Evolutionary conservation across 30 jellyfish, hydroid and myxozoan species (phyloP).

Genomic region (Pseudorhiza aurosa): DNA sequence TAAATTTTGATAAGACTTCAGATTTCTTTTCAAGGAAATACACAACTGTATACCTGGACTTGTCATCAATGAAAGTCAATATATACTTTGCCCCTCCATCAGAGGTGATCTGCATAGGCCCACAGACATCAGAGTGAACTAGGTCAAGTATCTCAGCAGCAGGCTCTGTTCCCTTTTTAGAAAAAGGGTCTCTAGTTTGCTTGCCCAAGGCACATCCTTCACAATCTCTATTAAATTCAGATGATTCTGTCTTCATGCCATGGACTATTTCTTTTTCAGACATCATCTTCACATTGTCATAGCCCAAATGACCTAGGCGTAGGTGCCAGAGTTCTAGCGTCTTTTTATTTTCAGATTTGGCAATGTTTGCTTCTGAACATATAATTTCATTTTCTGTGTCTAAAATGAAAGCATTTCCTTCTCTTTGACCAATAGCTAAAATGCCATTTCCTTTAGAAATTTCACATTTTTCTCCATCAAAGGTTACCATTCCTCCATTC

Average conservation of each 20-base stretch:
- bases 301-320: conserved; percentile 60
- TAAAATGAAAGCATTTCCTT: conserved; percentile 4
- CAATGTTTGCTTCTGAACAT: background rate
- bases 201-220: conserved; percentile 72
- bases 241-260: conserved; percentile 6
- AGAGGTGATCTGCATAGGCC: conserved; percentile 52
- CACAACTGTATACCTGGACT: conserved; percentile 13
- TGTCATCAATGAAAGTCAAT: conserved; percentile 55
- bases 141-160: conserved; percentile 21
- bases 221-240: conserved; percentile 36
- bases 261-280: conserved; percentile 10
- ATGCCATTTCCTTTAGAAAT: conserved; percentile 14
- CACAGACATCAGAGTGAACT: conserved; percentile 64
- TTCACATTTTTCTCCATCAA: conserved; percentile 35
- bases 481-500: conserved; percentile 33
- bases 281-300: conserved; percentile 43
- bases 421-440: conserved; percentile 20
- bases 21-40: conserved; percentile 15
- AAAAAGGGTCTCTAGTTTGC: conserved; percentile 25
- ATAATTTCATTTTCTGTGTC: background rate
- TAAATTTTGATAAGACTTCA: conserved; percentile 20
- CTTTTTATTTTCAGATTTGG: background rate
- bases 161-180: conserved; percentile 3
- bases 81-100: conserved; percentile 71
- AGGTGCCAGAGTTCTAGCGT: conserved; percentile 32